phyloP scores from a whole-genome alignment of 2,113 vertebrate genomes.

The Sula dactylatra region DNA sequence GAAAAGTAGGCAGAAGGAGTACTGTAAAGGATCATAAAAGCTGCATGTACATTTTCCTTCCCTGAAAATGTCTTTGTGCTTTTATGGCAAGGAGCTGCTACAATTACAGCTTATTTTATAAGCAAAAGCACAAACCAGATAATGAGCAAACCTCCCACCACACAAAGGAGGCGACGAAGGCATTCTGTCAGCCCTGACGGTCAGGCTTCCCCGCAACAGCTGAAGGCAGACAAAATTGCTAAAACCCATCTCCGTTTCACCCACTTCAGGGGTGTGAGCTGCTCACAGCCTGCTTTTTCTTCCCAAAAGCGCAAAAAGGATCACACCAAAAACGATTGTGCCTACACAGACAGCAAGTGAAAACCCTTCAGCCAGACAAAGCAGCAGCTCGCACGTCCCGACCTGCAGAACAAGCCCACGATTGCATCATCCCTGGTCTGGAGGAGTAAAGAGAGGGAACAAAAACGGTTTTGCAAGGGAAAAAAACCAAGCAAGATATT shows the following conservation, averaged over 20 bases:
- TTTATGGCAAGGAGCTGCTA: slow-evolving; percentile 38
- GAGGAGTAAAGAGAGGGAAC: not conserved
- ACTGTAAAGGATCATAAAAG: slow-evolving; percentile 1
- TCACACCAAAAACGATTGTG: not conserved
- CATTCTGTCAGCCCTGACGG: not conserved
- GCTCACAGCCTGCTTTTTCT: not conserved
- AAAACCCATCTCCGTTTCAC: slow-evolving; percentile 29
- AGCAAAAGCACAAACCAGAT: slow-evolving; percentile 17
- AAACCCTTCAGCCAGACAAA: not conserved
- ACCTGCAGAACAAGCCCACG: not conserved
- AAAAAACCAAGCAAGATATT: not conserved
- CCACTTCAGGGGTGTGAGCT: slow-evolving; percentile 13
- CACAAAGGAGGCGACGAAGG: slow-evolving; percentile 37
- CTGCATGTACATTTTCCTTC: not conserved
- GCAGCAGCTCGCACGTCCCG: not conserved
- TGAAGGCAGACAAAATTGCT: not conserved
- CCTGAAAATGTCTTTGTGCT: slow-evolving; percentile 41
- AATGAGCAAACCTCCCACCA: slow-evolving; percentile 45
- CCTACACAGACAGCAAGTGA: not conserved
- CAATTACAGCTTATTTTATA: slow-evolving; percentile 47
- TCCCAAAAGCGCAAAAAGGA: not conserved
- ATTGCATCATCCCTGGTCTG: not conserved
- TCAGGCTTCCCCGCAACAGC: not conserved
- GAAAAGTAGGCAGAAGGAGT: not conserved
- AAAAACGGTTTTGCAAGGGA: not conserved